These are phyloP conservation scores for Gymnothorax reevesii DNA, from an alignment of 2,797 vertebrate genomes.

Conservation along the genomic window DNA sequence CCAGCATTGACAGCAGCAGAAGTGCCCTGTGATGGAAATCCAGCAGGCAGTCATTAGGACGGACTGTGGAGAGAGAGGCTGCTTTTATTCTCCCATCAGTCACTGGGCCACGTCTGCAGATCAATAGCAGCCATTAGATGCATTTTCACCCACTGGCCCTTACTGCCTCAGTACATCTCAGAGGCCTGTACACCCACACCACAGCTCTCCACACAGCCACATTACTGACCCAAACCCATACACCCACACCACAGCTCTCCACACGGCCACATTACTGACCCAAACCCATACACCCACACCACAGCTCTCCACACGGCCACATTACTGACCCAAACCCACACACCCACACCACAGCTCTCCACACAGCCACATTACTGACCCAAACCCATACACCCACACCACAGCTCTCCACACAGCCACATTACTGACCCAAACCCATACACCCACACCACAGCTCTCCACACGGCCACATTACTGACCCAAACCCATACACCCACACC, in stretches of 20 bases:
- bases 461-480: no score
- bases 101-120: conserved; percentile 10
- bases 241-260: neutral
- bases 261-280: neutral
- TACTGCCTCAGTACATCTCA: neutral
- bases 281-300: neutral
- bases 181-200: neutral
- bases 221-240: neutral
- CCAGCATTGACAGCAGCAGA: neutral
- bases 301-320: neutral
- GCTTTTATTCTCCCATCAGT: conserved; percentile 22
- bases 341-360: no score
- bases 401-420: neutral
- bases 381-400: no score
- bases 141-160: conserved; percentile 11
- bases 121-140: conserved; percentile 25
- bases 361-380: no score
- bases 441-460: no score
- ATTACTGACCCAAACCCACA: no score
- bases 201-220: neutral
- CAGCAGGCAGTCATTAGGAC: conserved; percentile 11
- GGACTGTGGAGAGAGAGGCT: neutral
- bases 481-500: no score
- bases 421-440: no score
- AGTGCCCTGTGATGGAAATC: conserved; percentile 13